Percentiles rank a stretch among this genome's conserved stretches.
Evolutionary conservation across 2,113 vertebrate genomes (phyloP).

Genomic region (Gobio gobio): DNA sequence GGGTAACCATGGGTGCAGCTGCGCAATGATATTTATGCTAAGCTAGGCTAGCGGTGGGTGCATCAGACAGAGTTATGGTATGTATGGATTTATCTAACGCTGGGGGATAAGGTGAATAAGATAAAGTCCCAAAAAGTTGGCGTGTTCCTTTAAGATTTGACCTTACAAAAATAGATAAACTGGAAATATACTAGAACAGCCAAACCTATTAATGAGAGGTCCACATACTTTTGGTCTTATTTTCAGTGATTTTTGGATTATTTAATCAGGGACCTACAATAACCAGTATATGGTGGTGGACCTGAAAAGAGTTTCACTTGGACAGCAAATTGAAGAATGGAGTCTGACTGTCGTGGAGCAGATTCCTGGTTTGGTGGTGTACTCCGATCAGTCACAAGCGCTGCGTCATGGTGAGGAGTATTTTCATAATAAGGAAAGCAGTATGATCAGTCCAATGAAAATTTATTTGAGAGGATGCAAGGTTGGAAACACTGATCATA

Average conservation of each 20-base stretch:
- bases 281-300: slow-evolving; percentile 93
- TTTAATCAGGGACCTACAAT: slow-evolving; percentile 85
- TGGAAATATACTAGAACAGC: too few relatives aligned
- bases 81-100: too few relatives aligned
- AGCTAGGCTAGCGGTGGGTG: too few relatives aligned
- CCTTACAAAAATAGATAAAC: not conserved
- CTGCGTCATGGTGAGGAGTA: slow-evolving; percentile 82
- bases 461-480: not conserved
- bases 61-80: too few relatives aligned
- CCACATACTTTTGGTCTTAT: not conserved
- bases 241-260: not conserved
- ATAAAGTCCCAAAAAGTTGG: too few relatives aligned
- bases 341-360: slow-evolving; percentile 86
- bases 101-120: too few relatives aligned
- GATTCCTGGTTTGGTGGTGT: slow-evolving; percentile 83
- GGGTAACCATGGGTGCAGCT: too few relatives aligned
- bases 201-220: too few relatives aligned
- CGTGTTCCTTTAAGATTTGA: not conserved
- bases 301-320: slow-evolving; percentile 79
- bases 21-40: too few relatives aligned
- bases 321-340: slow-evolving; percentile 74
- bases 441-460: not conserved
- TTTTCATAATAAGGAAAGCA: not conserved
- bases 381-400: slow-evolving; percentile 84
- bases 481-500: not conserved